phyloP scores from a whole-genome alignment of 2,797 vertebrate genomes.

The Hydrolagus colliei region DNA sequence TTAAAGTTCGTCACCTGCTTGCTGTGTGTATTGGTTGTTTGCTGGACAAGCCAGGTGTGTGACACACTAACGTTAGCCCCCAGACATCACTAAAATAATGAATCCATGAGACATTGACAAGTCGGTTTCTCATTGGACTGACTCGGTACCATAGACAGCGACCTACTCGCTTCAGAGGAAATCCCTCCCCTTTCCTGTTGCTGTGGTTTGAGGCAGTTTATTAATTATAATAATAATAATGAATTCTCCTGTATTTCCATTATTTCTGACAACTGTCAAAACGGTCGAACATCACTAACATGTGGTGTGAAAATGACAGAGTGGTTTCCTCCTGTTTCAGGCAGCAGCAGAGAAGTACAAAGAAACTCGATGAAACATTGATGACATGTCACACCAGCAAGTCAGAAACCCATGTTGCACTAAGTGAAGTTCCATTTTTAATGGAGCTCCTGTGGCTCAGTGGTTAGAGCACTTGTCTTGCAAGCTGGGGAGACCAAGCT shows the following conservation, averaged over 20 bases:
- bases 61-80: neutral
- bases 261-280: too few relatives aligned
- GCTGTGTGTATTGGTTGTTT: neutral
- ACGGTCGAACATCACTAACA: neutral
- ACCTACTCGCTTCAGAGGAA: neutral
- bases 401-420: neutral
- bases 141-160: constrained; percentile 14
- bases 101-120: neutral
- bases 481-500: too few relatives aligned
- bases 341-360: neutral
- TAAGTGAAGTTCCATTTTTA: neutral
- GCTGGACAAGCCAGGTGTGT: too few relatives aligned
- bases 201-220: too few relatives aligned
- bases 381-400: too few relatives aligned
- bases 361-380: neutral
- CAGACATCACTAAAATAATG: neutral
- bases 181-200: neutral
- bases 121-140: neutral
- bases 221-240: too few relatives aligned
- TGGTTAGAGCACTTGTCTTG: too few relatives aligned
- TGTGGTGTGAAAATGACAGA: neutral
- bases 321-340: neutral
- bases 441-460: too few relatives aligned
- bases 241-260: too few relatives aligned
- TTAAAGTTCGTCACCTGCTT: neutral